Evolutionary conservation across 2,888 invertebrate species (phyloP), one percentile per base, ranked within the genome.

Genomic region (Patella caerulea): DNA sequence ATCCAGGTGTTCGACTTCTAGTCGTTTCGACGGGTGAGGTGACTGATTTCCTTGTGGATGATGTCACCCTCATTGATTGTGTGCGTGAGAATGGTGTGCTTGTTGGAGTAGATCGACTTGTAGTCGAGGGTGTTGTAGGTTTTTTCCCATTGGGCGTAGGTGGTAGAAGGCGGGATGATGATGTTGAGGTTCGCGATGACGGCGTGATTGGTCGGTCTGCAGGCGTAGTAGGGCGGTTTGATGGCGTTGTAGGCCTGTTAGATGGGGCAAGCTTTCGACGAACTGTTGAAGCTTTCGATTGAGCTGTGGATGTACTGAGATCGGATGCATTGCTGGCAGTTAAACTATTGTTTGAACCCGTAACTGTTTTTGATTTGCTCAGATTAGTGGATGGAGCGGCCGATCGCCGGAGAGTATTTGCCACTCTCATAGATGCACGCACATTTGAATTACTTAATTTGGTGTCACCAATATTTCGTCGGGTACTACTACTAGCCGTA

Each of bases 321-420:
- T 84, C 84, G 45, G 86, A 87, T 34, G 82, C 69, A 54, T 80
- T 83, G 72, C 87, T 87, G 45, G 80, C 78, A n/a, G 79, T 77
- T 24, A 84, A 85, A 11, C 82, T 65, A 14, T 19, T 65, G 65
- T 76, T 72, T 3, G 71, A 45, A 3, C 56, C 53, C 29, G 56
- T 73, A 12, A 74, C 14, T 14, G 76, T 73, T 3, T 56, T 17
- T 24, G 75, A 78, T 56, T 72, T 80, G 24, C 77, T 75, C 11
- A 74, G 76, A 54, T 75, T 72, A 29, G 82, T 80, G n/a, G 71
- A 78, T 59, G 79, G 77, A 14, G 56, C n/a, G 5, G 80, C 75
- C 29, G 81, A 81, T 14, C 80, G 75, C 54, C 74, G 77, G 56
- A 80, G 78, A 17, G 69, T 65, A 2, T 65, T 52, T 69, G 82